A percentile compares a stretch with the other conserved stretches of the same genome.
These are phyloP conservation scores for Capitulum mitella DNA, from an alignment of 2,888 invertebrate species.

Conservation along the genomic window DNA sequence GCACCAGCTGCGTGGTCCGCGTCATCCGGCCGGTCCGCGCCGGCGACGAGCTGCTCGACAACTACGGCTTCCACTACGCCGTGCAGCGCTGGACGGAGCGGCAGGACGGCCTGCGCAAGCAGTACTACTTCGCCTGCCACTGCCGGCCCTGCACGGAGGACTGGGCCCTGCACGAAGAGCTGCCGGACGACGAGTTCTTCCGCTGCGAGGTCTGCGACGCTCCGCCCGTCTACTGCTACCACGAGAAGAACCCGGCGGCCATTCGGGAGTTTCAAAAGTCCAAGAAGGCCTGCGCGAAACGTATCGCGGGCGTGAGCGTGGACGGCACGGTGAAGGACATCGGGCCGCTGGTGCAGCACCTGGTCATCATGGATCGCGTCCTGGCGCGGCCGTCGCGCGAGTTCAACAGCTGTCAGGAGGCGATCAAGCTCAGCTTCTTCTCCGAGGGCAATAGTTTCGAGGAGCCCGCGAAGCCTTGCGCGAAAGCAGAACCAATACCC, in stretches of 20 bases:
- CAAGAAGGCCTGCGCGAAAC: background rate
- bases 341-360: background rate
- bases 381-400: background rate
- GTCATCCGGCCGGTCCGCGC: conserved; percentile 30
- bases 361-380: background rate
- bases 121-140: conserved; percentile 46
- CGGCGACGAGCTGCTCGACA: conserved; percentile 47
- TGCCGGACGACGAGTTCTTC: background rate
- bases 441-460: background rate
- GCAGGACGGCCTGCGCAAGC: conserved; percentile 41
- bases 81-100: conserved; percentile 41
- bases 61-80: conserved; percentile 48
- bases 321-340: no score
- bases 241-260: background rate
- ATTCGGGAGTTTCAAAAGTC: background rate
- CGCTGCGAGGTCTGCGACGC: background rate
- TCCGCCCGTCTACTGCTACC: background rate
- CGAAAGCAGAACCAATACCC: no score
- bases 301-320: background rate
- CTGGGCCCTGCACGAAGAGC: conserved; percentile 40
- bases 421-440: background rate
- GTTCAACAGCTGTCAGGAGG: conserved; percentile 2
- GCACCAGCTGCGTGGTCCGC: conserved; percentile 39
- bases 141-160: conserved; percentile 45
- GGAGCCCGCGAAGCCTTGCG: background rate